A percentile compares a stretch with the other conserved stretches of the same genome.
Evolutionary conservation across 2,113 vertebrate genomes (phyloP).

Genomic region (Ondatra zibethicus): DNA sequence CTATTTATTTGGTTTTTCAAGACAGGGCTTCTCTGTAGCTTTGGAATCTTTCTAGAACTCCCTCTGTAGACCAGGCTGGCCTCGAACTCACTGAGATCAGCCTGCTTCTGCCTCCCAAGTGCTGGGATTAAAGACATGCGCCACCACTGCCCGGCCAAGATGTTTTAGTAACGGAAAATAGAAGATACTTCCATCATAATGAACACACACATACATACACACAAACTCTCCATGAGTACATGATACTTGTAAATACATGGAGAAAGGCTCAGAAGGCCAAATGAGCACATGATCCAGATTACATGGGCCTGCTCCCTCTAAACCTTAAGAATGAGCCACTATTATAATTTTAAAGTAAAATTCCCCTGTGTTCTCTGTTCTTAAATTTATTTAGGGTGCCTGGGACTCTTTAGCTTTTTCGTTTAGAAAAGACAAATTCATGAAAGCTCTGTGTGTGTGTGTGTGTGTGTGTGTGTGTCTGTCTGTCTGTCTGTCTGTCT

Average conservation of each 20-base stretch:
- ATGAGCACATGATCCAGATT: background rate
- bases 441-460: background rate
- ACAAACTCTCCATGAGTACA: background rate
- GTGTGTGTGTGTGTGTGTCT: background rate
- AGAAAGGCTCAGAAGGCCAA: background rate
- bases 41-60: too few species aligned
- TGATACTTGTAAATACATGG: background rate
- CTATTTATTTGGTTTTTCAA: too few species aligned
- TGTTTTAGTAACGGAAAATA: background rate
- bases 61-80: too few species aligned
- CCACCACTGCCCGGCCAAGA: background rate
- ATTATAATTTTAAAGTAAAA: conserved; percentile 16
- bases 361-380: conserved; percentile 1
- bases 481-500: background rate
- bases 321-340: conserved; percentile 34
- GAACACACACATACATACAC: background rate
- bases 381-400: conserved; percentile 44
- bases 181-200: background rate
- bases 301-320: background rate
- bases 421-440: conserved; percentile 33
- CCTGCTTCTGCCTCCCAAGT: too few species aligned
- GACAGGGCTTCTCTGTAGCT: too few species aligned
- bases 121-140: too few species aligned
- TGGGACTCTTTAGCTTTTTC: background rate
- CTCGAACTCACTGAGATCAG: too few species aligned